Percentiles rank a stretch among this genome's conserved stretches.
These are phyloP conservation scores for Torymus texanus DNA, from an alignment of 2,888 invertebrate species.

Conservation along the genomic window DNA sequence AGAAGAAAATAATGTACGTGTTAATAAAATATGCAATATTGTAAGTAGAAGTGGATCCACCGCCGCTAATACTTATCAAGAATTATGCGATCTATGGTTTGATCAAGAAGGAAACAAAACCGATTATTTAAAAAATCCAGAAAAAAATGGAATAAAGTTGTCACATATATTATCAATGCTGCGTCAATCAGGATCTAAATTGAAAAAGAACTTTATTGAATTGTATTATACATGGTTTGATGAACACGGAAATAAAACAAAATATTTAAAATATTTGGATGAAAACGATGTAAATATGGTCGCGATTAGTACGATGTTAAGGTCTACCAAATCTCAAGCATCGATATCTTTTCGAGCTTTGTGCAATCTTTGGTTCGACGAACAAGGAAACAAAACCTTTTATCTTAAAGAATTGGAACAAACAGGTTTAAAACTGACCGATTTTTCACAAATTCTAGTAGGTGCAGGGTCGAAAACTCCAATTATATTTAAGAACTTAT, in stretches of 20 bases:
- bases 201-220: not conserved
- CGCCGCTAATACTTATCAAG: constrained; percentile 54
- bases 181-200: not conserved
- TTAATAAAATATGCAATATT: too few relatives aligned
- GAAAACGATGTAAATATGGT: not conserved
- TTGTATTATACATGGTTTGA: constrained; percentile 11
- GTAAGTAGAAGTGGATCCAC: too few relatives aligned
- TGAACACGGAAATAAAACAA: not conserved
- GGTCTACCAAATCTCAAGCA: not conserved
- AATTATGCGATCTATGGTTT: not conserved
- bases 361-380: constrained; percentile 22
- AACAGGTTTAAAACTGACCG: not conserved
- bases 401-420: constrained; percentile 13
- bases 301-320: not conserved
- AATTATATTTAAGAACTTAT: constrained; percentile 2
- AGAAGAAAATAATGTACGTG: too few relatives aligned
- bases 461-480: constrained; percentile 9
- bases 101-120: constrained; percentile 21
- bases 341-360: constrained; percentile 1
- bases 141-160: constrained; percentile 5
- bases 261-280: constrained; percentile 6
- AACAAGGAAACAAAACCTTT: constrained; percentile 2
- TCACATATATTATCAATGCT: constrained; percentile 14
- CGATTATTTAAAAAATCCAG: not conserved
- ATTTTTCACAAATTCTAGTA: constrained; percentile 7